phyloP scores from a whole-genome alignment of 1,140 invertebrate species.

The Drosophila varians region DNA sequence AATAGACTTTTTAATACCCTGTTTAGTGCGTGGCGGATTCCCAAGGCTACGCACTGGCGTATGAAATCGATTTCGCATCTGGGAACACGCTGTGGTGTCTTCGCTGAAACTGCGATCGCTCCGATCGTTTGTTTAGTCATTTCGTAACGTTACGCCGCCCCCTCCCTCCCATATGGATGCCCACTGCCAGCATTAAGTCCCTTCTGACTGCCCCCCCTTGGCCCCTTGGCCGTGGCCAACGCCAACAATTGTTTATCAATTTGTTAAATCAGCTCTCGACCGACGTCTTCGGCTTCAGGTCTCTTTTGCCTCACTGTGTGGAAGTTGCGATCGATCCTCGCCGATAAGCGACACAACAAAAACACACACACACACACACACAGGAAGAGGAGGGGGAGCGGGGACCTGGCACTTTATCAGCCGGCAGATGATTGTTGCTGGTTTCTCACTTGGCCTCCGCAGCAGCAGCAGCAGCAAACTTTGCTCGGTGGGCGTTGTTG shows the following conservation, averaged over 20 bases:
- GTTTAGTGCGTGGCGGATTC: constrained; percentile 20
- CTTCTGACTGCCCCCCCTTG: too few relatives aligned
- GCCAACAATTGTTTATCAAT: constrained; percentile 82
- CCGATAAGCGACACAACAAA: constrained; percentile 69
- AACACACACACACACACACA: constrained; percentile 47
- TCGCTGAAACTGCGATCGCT: constrained; percentile 41
- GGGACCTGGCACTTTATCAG: constrained; percentile 60
- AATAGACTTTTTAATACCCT: background rate
- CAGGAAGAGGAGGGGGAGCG: background rate
- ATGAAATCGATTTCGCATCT: constrained; percentile 46
- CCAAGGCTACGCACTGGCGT: constrained; percentile 40
- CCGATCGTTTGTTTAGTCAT: constrained; percentile 76
- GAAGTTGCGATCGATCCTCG: constrained; percentile 75
- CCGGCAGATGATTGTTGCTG: constrained; percentile 80
- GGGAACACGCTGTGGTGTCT: constrained; percentile 24
- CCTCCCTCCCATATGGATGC: constrained; percentile 12
- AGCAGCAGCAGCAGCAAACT: constrained; percentile 15
- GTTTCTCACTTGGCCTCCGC: constrained; percentile 72
- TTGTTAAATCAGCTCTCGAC: constrained; percentile 74
- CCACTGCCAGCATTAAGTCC: background rate
- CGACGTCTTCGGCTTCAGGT: constrained; percentile 28
- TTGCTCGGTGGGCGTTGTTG: constrained; percentile 72
- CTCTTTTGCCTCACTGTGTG: constrained; percentile 1
- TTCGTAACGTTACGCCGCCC: constrained; percentile 72
- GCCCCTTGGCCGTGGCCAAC: constrained; percentile 38